phyloP scores from a whole-genome alignment of 2,888 invertebrate genomes.

The Hololepta plana region DNA sequence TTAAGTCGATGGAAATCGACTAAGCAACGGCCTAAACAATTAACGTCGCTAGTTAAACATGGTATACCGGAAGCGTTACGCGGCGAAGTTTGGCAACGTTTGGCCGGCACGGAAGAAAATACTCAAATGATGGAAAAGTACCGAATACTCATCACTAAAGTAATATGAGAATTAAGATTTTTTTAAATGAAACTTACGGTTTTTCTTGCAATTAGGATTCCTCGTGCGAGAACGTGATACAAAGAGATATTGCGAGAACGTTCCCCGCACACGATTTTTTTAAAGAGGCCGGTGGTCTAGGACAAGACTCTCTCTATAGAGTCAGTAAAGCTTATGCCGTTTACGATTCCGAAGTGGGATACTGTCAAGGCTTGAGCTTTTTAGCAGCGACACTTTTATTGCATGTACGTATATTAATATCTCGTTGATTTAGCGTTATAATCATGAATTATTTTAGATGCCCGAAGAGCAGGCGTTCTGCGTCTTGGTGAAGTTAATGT shows the following conservation, averaged over 20 bases:
- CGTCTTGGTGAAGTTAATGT: conserved; percentile 92
- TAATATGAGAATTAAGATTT: too few species aligned
- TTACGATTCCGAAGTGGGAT: conserved; percentile 93
- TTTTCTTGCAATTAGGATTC: too few species aligned
- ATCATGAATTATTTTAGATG: conserved; percentile 51
- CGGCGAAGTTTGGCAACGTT: conserved; percentile 93
- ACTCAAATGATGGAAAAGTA: conserved; percentile 82
- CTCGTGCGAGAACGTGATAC: conserved; percentile 85
- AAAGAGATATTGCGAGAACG: conserved; percentile 91
- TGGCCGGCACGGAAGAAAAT: conserved; percentile 74
- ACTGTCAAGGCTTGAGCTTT: conserved; percentile 98
- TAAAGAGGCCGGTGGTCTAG: conserved; percentile 83
- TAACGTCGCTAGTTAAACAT: conserved; percentile 58
- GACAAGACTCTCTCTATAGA: conserved; percentile 90
- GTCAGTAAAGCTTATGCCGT: conserved; percentile 96
- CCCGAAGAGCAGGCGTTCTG: conserved; percentile 99
- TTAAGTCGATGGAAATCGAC: conserved; percentile 47
- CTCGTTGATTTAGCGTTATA: too few species aligned
- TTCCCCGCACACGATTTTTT: conserved; percentile 98
- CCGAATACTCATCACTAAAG: conserved; percentile 80
- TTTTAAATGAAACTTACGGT: too few species aligned
- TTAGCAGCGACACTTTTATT: conserved; percentile 87
- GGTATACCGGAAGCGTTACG: conserved; percentile 94
- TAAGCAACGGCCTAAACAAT: conserved; percentile 64
- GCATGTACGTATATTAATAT: conserved; percentile 50